Evolutionary conservation across 2,797 vertebrate genomes (phyloP), one percentile per base, ranked within the genome.

Genomic region (Tolypeutes matacus): DNA sequence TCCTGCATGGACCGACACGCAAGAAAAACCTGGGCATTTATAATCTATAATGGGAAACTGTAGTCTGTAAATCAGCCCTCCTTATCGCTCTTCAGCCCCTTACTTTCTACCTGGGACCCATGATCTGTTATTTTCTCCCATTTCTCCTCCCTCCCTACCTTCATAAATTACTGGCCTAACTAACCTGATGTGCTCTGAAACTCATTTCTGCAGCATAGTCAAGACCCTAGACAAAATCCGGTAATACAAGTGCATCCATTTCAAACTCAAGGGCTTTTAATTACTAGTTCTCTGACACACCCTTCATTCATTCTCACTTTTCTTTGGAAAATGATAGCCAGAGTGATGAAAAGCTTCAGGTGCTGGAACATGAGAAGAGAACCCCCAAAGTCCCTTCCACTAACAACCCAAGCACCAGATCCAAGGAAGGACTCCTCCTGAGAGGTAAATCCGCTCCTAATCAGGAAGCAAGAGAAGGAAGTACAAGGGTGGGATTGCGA

Each of bases 251-350:
- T 20, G 53, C 0, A 51, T 65, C 67, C 67, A 82, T 75, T 83
- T 81, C 18, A 72, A 86, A 97, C 70, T 17, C 78, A 90, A 46
- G 58, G 21, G 17, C 3, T 93, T 95, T 95, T 53, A 34, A 51
- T 85, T 77, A 80, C 60, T 62, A 60, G 51, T 56, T 87, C 34
- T 88, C 39, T 7, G 60, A 65, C 20, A 92, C 3, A 13, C 6
- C n/a, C n/a, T 89, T 85, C 51, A 90, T n/a, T 62, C 46, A 34
- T 31, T 78, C 29, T 64, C 58, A 72, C 53, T 82, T 83, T 46
- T 64, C 73, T 82, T 85, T 77, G 70, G 49, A 92, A 93, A 94
- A 56, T 80, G 56, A 84, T 42, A 83, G 14, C 62, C 36, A 70
- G 87, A 91, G 80, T 21, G n/a, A 67, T 21, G 6, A 82, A 62